These are phyloP conservation scores for Phragmatobia fuliginosa DNA, from an alignment of 2,888 invertebrate genomes.

Conservation along the genomic window DNA sequence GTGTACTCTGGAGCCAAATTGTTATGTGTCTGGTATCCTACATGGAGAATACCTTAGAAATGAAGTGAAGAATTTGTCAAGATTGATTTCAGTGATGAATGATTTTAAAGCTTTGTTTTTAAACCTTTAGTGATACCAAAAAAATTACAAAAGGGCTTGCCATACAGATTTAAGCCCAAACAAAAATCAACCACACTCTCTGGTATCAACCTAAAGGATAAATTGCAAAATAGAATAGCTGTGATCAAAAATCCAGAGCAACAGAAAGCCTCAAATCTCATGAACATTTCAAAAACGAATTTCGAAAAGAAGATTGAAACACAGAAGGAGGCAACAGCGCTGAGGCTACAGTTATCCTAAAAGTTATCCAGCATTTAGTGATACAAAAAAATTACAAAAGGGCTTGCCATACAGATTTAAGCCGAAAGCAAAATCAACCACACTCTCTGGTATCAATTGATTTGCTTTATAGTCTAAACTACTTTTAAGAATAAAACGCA, in stretches of 20 bases:
- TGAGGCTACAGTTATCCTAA: too few relatives aligned
- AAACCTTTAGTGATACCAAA: constrained; percentile 94
- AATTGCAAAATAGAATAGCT: constrained; percentile 89
- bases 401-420: too few relatives aligned
- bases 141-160: constrained; percentile 94
- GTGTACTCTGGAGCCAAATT: constrained; percentile 99
- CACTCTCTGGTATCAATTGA: too few relatives aligned
- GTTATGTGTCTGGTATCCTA: constrained; percentile 97
- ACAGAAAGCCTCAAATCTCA: constrained; percentile 92
- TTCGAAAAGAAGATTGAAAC: constrained; percentile 91
- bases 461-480: too few relatives aligned
- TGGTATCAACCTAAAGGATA: constrained; percentile 72
- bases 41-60: constrained; percentile 98
- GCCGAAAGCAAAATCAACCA: too few relatives aligned
- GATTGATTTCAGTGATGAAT: constrained; percentile 99
- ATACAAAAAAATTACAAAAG: too few relatives aligned
- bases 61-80: constrained; percentile 97
- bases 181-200: constrained; percentile 76
- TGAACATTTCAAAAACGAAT: constrained; percentile 93
- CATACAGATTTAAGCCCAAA: constrained; percentile 97
- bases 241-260: constrained; percentile 97
- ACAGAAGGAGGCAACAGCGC: constrained; percentile 89
- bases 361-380: too few relatives aligned
- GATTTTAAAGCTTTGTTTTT: constrained; percentile 96
- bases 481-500: too few relatives aligned